phyloP scores from a whole-genome alignment of 2,888 invertebrate species.

The Agonopterix alstromeriana region DNA sequence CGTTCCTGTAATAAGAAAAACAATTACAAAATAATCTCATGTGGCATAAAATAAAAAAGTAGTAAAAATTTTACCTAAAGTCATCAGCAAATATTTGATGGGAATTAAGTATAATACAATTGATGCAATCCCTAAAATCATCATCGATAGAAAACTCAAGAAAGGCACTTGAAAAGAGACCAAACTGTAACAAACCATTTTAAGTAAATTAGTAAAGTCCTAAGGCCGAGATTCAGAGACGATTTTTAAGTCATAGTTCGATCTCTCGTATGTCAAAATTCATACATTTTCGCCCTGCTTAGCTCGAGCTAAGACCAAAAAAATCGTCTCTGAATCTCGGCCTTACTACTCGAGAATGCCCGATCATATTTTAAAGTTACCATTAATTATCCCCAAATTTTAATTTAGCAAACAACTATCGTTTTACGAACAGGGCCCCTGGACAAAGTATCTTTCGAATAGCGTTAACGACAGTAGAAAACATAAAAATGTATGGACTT shows the following conservation, averaged over 20 bases:
- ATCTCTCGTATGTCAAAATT: no score
- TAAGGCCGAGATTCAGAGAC: no score
- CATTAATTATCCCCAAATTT: neutral
- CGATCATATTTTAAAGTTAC: neutral
- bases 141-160: conserved; percentile 48
- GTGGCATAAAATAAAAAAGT: neutral
- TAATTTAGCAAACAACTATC: no score
- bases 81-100: conserved; percentile 54
- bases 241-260: no score
- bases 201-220: neutral
- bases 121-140: conserved; percentile 34
- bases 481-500: no score
- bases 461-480: no score
- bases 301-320: no score
- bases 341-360: neutral
- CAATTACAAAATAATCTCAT: neutral
- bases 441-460: no score
- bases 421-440: no score
- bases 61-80: conserved; percentile 36
- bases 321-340: no score
- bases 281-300: no score
- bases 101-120: conserved; percentile 43
- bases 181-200: conserved; percentile 40
- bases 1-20: conserved; percentile 35
- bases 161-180: conserved; percentile 58